These are phyloP conservation scores for Pseudococcus longispinus DNA, from an alignment of 2,888 invertebrate genomes.

Conservation along the genomic window DNA sequence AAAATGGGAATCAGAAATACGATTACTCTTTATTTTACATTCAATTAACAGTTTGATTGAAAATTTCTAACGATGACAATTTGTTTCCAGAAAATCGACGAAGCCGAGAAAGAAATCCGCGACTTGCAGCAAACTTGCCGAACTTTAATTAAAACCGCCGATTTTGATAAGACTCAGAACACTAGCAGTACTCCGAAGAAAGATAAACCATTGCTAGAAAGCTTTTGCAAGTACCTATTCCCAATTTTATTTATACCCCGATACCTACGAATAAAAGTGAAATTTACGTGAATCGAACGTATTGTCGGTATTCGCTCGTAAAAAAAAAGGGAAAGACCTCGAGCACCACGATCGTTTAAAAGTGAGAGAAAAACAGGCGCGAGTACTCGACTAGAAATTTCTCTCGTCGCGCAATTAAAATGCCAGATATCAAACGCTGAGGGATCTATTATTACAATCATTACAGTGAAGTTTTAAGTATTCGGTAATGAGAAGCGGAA, in stretches of 20 bases:
- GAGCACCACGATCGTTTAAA: background rate
- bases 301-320: background rate
- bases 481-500: constrained; percentile 56
- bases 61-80: background rate
- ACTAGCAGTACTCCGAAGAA: background rate
- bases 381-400: background rate
- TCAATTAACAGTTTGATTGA: no score
- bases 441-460: constrained; percentile 40
- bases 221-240: constrained; percentile 47
- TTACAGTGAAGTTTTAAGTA: constrained; percentile 48
- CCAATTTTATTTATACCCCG: background rate
- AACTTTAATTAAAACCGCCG: constrained; percentile 69
- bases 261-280: background rate
- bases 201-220: constrained; percentile 28
- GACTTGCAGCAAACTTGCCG: constrained; percentile 74
- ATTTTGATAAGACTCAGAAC: constrained; percentile 38
- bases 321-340: background rate
- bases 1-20: no score
- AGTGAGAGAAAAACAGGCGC: background rate
- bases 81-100: constrained; percentile 69
- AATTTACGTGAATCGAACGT: background rate
- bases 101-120: constrained; percentile 75
- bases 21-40: no score
- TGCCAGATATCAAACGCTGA: constrained; percentile 40
- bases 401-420: constrained; percentile 17